These are phyloP conservation scores for Myiotriccus ornatus DNA, from an alignment of 2,797 vertebrate species.

Conservation along the genomic window DNA sequence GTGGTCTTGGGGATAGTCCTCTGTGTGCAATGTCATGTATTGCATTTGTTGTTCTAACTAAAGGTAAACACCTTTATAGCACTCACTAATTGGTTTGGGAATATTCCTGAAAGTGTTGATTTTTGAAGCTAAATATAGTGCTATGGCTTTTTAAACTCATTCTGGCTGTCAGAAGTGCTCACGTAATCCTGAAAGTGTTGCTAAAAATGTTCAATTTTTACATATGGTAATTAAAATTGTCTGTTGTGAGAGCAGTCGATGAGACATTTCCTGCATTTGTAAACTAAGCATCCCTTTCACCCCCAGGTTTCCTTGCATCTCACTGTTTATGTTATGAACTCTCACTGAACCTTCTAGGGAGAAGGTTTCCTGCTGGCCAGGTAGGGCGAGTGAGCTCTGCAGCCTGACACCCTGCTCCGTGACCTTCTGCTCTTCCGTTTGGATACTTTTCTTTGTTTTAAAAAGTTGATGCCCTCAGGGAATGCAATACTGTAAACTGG, in stretches of 20 bases:
- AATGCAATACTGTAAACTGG: neutral
- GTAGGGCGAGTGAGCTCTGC: neutral
- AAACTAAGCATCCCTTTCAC: neutral
- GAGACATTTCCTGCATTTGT: conserved; percentile 56
- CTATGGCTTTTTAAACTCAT: conserved; percentile 57
- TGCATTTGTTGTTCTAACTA: conserved; percentile 33
- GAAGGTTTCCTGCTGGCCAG: neutral
- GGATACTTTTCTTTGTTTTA: neutral
- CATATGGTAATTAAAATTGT: conserved; percentile 66
- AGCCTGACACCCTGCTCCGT: neutral
- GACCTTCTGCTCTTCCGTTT: conserved; percentile 1
- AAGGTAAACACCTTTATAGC: conserved; percentile 70
- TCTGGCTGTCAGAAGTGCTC: conserved; percentile 72
- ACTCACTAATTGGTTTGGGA: conserved; percentile 77
- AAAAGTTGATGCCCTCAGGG: neutral
- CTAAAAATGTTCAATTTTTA: conserved; percentile 73
- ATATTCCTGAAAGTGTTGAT: conserved; percentile 79
- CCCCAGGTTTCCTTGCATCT: neutral
- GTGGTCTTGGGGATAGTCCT: neutral
- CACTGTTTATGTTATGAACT: neutral
- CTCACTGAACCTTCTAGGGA: conserved; percentile 39
- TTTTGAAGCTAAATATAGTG: conserved; percentile 78
- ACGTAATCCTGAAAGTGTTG: conserved; percentile 62
- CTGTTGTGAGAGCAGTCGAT: conserved; percentile 55
- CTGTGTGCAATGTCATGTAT: neutral